Evolutionary conservation across 2,113 vertebrate species (phyloP), one percentile per base, ranked within the genome.

Genomic region (Proterorhinus semilunaris): DNA sequence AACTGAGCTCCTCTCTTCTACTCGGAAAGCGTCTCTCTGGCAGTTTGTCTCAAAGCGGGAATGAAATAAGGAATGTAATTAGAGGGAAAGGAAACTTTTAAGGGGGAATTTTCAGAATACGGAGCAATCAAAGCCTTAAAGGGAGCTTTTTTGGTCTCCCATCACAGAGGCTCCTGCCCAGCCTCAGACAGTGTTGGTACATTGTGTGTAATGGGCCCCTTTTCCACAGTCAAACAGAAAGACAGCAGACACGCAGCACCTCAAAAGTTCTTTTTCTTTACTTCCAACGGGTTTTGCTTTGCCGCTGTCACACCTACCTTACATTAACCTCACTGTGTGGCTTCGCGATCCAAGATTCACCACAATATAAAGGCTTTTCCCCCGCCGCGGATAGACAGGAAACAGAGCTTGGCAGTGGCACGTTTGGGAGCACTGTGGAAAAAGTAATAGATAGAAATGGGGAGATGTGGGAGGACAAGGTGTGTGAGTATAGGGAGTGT

Each of bases 31-130:
- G 83, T 88, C 84, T 57, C 17, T 76, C 76, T 93, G 82, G 81
- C 83, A 86, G 84, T 87, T 83, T 85, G 79, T 90, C 82, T 81
- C 75, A 91, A 91, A 87, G 75, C 82, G 27, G 62, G 87, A 87
- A 88, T 89, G 85, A 90, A 91, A 91, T 73, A 79, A 87, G 87
- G 85, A 87, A 82, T 80, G 76, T 90, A 89, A 93, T 91, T 92
- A 90, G 80, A 84, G 84, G 85, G 84, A 81, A 86, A 68, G 77
- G 78, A 87, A 88, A 88, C 81, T 90, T 90, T 90, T 85, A 82
- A 84, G 83, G 84, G 55, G 87, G 75, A 86, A 89, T 88, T 61
- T 90, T 92, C 82, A 83, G 78, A 86, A 90, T 79, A 80, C 68
- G 21, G 77, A 85, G 83, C 82, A 87, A 84, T 90, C 88, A 83